A percentile compares a stretch with the other conserved stretches of the same genome.
These are phyloP conservation scores for Hirtodrosophila confusa DNA, from an alignment of 2,888 invertebrate species.

Conservation along the genomic window DNA sequence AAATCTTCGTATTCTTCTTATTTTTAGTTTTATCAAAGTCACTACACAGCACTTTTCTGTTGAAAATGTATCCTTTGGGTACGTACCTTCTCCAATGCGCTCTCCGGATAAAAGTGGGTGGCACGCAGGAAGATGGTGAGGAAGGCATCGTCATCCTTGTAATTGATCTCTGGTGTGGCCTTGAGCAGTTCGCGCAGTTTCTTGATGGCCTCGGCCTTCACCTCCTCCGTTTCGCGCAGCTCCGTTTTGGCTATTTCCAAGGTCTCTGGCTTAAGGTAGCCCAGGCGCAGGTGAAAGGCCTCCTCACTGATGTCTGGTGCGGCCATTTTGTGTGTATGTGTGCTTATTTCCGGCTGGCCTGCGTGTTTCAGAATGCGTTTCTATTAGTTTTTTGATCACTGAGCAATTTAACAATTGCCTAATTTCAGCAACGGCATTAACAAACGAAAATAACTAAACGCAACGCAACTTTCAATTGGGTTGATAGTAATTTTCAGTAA, in stretches of 20 bases:
- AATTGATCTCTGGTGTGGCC: conserved; percentile 88
- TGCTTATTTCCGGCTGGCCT: conserved; percentile 30
- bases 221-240: conserved; percentile 90
- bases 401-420: conserved; percentile 37
- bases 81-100: conserved; percentile 90
- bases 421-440: conserved; percentile 18
- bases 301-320: conserved; percentile 82
- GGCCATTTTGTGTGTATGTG: conserved; percentile 52
- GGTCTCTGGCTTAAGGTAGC: conserved; percentile 86
- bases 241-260: conserved; percentile 86
- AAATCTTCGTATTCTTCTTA: too few species aligned
- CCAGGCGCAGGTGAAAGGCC: conserved; percentile 87
- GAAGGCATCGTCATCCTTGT: conserved; percentile 90
- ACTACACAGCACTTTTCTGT: too few species aligned
- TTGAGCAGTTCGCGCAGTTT: conserved; percentile 87
- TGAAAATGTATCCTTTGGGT: background rate
- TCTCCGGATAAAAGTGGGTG: conserved; percentile 92
- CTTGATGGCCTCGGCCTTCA: conserved; percentile 86
- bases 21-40: too few species aligned
- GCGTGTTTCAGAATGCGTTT: conserved; percentile 60
- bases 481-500: conserved; percentile 47
- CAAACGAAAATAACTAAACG: conserved; percentile 5
- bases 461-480: conserved; percentile 16
- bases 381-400: conserved; percentile 38
- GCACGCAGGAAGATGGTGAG: conserved; percentile 92